These are phyloP conservation scores for Champsocephalus gunnari DNA, from an alignment of 2,797 vertebrate genomes.

Conservation along the genomic window DNA sequence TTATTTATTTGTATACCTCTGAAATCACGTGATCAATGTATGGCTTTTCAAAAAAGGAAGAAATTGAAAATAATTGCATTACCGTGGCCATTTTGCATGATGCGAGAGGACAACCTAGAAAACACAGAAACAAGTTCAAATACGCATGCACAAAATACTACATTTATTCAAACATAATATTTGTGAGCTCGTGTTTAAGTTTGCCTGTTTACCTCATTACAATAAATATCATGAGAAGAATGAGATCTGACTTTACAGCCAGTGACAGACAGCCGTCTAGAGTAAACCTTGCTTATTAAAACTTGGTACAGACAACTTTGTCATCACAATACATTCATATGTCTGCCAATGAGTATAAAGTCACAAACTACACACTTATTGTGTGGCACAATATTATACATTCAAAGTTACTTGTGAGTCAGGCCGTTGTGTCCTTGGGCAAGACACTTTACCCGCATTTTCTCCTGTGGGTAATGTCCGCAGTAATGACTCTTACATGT, in stretches of 20 bases:
- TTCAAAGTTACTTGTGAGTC: not conserved
- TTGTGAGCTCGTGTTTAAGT: not conserved
- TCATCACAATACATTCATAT: not conserved
- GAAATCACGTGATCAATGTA: not conserved
- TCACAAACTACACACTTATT: too few species aligned
- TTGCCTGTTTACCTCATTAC: not conserved
- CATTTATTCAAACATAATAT: not conserved
- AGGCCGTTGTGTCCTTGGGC: too few species aligned
- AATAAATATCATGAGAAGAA: not conserved
- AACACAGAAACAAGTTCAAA: conserved; percentile 38
- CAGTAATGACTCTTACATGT: too few species aligned
- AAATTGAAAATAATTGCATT: conserved; percentile 62
- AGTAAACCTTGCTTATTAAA: not conserved
- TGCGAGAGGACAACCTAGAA: conserved; percentile 93
- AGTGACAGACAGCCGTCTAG: not conserved
- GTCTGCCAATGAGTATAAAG: too few species aligned
- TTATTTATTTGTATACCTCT: not conserved
- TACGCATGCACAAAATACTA: not conserved
- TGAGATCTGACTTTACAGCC: not conserved
- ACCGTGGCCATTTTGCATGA: conserved; percentile 95
- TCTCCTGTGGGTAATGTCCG: too few species aligned
- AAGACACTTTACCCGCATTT: too few species aligned
- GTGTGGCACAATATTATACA: not conserved
- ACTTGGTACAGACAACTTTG: not conserved
- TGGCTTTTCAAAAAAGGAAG: not conserved